phyloP scores from a whole-genome alignment of 1,140 invertebrate species.

The Hypothenemus hampei region DNA sequence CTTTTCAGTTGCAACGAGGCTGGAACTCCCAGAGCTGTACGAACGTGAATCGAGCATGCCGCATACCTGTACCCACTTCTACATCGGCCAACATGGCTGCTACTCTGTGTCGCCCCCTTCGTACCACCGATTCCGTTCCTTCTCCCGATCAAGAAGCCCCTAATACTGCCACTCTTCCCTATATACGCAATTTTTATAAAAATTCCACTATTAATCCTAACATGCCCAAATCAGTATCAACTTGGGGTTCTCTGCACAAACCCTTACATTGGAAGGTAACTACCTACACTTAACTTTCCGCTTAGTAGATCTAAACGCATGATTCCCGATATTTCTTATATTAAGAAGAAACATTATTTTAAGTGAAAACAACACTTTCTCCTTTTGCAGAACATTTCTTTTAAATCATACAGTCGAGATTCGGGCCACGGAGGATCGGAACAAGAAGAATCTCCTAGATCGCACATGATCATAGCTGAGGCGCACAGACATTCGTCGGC shows the following conservation, averaged over 20 bases:
- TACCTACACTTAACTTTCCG: conserved; percentile 38
- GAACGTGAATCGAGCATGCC: conserved; percentile 43
- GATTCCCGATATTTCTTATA: neutral
- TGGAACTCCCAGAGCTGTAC: conserved; percentile 48
- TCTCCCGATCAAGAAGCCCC: conserved; percentile 38
- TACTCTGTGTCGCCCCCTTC: conserved; percentile 40
- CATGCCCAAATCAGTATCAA: conserved; percentile 61
- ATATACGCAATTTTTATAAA: conserved; percentile 53
- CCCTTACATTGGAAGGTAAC: conserved; percentile 64
- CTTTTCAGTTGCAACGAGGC: conserved; percentile 48
- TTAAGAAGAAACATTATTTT: no score
- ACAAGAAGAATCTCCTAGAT: conserved; percentile 58
- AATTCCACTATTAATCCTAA: conserved; percentile 51
- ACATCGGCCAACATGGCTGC: conserved; percentile 47
- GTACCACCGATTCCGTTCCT: conserved; percentile 34
- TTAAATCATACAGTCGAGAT: conserved; percentile 62
- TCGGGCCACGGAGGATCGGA: conserved; percentile 60
- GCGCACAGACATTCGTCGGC: conserved; percentile 36
- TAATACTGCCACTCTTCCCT: conserved; percentile 52
- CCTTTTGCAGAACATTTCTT: conserved; percentile 62
- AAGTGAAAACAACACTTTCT: conserved; percentile 8
- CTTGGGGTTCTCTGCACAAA: conserved; percentile 62
- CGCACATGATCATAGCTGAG: conserved; percentile 50
- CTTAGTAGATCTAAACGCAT: conserved; percentile 32
- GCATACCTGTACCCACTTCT: conserved; percentile 41